A percentile compares a stretch with the other conserved stretches of the same genome.
These are phyloP conservation scores for Odontothrips loti DNA, from an alignment of 2,888 invertebrate genomes.

Conservation along the genomic window DNA sequence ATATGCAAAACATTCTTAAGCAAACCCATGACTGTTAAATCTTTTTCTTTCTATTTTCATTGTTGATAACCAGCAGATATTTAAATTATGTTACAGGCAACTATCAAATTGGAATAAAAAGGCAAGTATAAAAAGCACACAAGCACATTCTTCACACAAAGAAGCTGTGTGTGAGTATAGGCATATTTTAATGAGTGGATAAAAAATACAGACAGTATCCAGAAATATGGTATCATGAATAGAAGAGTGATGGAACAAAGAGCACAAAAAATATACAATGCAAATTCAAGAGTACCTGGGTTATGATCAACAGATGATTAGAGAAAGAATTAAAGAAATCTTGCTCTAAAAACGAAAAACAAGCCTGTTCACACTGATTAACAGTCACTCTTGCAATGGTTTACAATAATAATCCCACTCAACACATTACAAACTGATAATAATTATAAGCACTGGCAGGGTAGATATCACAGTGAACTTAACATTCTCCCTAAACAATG, in stretches of 20 bases:
- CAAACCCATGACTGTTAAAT: too few species aligned
- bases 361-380: background rate
- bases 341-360: background rate
- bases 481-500: background rate
- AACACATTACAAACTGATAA: too few species aligned
- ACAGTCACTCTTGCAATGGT: too few species aligned
- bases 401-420: too few species aligned
- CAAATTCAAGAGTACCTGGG: background rate
- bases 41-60: too few species aligned
- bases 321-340: background rate
- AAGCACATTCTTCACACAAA: background rate
- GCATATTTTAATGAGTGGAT: background rate
- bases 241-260: background rate
- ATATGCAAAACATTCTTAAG: too few species aligned
- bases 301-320: background rate
- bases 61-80: background rate
- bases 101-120: background rate
- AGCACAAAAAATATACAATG: background rate
- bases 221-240: background rate
- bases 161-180: too few species aligned
- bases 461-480: constrained; percentile 5
- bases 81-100: background rate
- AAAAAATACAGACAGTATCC: background rate
- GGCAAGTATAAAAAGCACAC: background rate
- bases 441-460: background rate